These are phyloP conservation scores for Mythimna impura DNA, from an alignment of 2,888 invertebrate genomes.

Conservation along the genomic window DNA sequence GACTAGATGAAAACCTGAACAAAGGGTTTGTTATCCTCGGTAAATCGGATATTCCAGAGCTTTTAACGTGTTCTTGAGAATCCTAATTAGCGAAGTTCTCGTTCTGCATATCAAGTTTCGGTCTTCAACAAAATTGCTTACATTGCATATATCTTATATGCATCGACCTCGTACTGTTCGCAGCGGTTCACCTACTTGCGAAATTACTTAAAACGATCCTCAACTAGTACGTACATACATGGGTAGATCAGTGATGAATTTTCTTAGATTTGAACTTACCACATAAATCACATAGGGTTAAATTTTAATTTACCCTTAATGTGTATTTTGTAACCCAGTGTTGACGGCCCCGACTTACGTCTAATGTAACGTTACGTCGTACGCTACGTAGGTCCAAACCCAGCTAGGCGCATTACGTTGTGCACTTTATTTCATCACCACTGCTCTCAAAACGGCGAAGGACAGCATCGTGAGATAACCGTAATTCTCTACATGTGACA, in stretches of 20 bases:
- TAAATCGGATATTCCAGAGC: slow-evolving; percentile 24
- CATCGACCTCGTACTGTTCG: background rate
- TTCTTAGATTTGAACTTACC: background rate
- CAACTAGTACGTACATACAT: background rate
- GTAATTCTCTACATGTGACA: too few relatives aligned
- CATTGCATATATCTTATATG: slow-evolving; percentile 34
- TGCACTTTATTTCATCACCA: too few relatives aligned
- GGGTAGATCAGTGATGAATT: background rate
- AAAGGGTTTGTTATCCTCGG: slow-evolving; percentile 2
- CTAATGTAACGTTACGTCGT: too few relatives aligned
- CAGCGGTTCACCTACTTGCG: background rate
- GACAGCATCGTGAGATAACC: too few relatives aligned
- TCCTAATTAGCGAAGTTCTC: slow-evolving; percentile 32
- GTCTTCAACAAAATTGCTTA: slow-evolving; percentile 32
- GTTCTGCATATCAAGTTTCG: slow-evolving; percentile 21
- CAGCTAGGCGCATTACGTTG: too few relatives aligned
- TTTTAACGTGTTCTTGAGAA: slow-evolving; percentile 16
- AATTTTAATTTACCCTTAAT: background rate
- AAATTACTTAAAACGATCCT: slow-evolving; percentile 10
- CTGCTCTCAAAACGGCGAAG: too few relatives aligned
- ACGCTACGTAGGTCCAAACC: too few relatives aligned
- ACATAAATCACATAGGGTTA: background rate
- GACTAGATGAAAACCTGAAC: slow-evolving; percentile 6
- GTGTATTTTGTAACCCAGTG: too few relatives aligned
- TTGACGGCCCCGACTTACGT: too few relatives aligned